Evolutionary conservation across 2,797 vertebrate species (phyloP), one percentile per base, ranked within the genome.

Genomic region (Distichodus sexfasciatus): DNA sequence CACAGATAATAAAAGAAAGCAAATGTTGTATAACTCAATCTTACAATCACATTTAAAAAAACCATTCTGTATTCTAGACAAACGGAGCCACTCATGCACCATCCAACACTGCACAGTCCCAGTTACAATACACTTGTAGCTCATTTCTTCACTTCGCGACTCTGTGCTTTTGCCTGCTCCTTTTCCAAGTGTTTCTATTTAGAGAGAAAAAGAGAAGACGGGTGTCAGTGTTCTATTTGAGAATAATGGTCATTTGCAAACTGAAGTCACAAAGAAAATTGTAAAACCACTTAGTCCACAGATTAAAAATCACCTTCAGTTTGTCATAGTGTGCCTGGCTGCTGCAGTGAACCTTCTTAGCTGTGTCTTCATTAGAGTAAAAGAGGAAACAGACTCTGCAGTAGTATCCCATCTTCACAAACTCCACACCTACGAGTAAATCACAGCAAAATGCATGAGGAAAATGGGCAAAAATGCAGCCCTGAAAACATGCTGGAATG

Each of bases 341-440:
- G 90, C 96, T 95, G 90, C 97, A 98, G 89, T 99, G 97, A 8
- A 88, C 91, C 77, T 93, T 95, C 90, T 95, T 99, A 48, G 96
- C 97, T 60, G 90, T 92, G 59, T 97, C 94, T 82, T 98, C 95
- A 77, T 95, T 98, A 79, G 95, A 95, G 88, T 98, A 99, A 81
- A 99, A 98, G 78, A 98, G 91, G 84, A 94, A 96, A 79, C 97
- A 99, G 81, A 99, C 90, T 78, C 94, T 92, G 86, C 97, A 99
- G 90, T 98, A 99, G 80, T 92, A 99, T 6, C 97, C 96, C 91
- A 91, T 94, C 91, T 97, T 98, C 86, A 99, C 94, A 74, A 94
- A 94, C 81, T 95, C 95, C 71, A 95, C 92, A 81, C 97, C 97
- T 99, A 89, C 26, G 87, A 81, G 65, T 82, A 79, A 9, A 85